A percentile compares a stretch with the other conserved stretches of the same genome.
Conservation (phyloP, 2,113 vertebrate species). For the Mobula birostris region DNA sequence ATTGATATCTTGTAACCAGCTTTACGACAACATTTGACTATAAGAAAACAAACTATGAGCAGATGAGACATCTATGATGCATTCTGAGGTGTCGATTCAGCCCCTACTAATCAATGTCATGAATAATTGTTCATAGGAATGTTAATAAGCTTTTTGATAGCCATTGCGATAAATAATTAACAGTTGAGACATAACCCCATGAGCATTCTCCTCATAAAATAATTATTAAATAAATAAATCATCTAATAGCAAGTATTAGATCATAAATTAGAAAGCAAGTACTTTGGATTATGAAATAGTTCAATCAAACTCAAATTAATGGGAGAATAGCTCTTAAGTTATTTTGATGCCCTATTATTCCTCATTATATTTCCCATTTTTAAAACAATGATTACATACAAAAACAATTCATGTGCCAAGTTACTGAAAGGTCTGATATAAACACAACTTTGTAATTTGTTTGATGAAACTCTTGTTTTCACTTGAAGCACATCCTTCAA, state of each 20-base stretch:
- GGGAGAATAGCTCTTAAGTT: neutral
- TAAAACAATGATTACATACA: neutral
- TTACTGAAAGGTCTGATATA: neutral
- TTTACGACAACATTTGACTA: conserved; percentile 38
- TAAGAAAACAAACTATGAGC: conserved; percentile 12
- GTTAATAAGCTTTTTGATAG: conserved; percentile 73
- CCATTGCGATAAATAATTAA: conserved; percentile 63
- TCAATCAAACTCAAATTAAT: neutral
- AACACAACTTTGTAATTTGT: neutral
- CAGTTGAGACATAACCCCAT: conserved; percentile 65
- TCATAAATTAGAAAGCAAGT: neutral
- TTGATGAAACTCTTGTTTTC: neutral
- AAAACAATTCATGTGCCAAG: neutral
- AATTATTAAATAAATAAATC: neutral
- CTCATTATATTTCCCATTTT: neutral
- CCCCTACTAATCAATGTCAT: conserved; percentile 75
- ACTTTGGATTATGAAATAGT: neutral
- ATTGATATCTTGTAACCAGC: neutral
- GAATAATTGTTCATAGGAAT: conserved; percentile 84
- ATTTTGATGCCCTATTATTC: neutral
- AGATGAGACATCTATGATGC: conserved; percentile 44
- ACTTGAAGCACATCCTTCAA: neutral
- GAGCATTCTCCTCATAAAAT: conserved; percentile 47
- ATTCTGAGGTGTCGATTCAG: conserved; percentile 60
- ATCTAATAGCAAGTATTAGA: neutral